Conservation (phyloP, 2,888 invertebrate genomes). For the Rotaria sp. region DNA sequence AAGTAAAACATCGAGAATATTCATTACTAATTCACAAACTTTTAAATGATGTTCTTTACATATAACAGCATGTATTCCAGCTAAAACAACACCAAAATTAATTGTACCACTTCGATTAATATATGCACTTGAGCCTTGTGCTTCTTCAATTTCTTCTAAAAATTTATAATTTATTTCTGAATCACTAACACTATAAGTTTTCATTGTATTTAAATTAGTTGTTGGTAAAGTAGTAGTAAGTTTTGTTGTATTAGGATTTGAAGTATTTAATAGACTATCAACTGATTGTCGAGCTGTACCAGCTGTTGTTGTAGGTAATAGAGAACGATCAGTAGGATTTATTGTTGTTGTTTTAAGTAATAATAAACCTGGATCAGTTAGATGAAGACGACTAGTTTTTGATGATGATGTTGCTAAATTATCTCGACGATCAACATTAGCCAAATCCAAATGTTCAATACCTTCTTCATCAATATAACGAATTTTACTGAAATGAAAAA, state of each 20-base stretch:
- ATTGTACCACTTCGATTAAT: conserved; percentile 39
- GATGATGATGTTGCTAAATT: not conserved
- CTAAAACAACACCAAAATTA: conserved; percentile 34
- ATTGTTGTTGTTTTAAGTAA: not conserved
- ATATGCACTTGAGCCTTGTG: conserved; percentile 32
- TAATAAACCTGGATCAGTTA: not conserved
- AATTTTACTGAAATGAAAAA: not conserved
- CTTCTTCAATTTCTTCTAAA: conserved; percentile 37
- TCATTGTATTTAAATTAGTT: conserved; percentile 7
- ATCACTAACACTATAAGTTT: conserved; percentile 32
- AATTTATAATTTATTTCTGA: conserved; percentile 35
- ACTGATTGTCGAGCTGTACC: not conserved
- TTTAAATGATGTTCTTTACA: conserved; percentile 39
- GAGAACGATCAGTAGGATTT: not conserved
- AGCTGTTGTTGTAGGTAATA: not conserved
- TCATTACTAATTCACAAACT: conserved; percentile 37
- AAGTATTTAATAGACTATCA: not conserved
- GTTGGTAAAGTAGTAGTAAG: not conserved
- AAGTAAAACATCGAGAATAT: conserved; percentile 37
- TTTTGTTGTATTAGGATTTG: not conserved
- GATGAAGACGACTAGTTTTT: not conserved
- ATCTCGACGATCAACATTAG: not conserved
- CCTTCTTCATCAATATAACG: conserved; percentile 29
- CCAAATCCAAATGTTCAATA: conserved; percentile 24
- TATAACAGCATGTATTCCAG: conserved; percentile 38